Percentiles rank a stretch among this genome's conserved stretches.
phyloP scores from a whole-genome alignment of 2,888 invertebrate species.

The Uropetala carovei region DNA sequence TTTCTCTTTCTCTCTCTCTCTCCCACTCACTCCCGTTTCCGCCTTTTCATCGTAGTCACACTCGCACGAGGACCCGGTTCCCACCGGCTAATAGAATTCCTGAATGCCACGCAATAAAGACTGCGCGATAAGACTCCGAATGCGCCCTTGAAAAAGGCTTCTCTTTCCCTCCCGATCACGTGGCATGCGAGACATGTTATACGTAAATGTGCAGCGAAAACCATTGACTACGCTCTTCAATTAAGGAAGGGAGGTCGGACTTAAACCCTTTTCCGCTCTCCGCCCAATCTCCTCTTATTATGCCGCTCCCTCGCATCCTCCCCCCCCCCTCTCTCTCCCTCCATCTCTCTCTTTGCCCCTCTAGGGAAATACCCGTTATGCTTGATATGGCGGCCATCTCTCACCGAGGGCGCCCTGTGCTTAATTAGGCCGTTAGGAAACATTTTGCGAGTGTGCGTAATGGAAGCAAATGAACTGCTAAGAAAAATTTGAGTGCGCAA shows the following conservation, averaged over 20 bases:
- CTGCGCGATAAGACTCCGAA: neutral
- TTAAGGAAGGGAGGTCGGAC: too few species aligned
- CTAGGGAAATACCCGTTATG: slow-evolving; percentile 9
- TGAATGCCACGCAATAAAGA: neutral
- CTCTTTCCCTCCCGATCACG: too few species aligned
- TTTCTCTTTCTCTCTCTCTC: too few species aligned
- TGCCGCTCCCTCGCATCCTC: neutral
- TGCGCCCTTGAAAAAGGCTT: neutral
- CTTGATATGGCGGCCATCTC: slow-evolving; percentile 39
- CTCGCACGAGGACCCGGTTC: neutral
- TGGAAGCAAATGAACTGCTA: slow-evolving; percentile 9
- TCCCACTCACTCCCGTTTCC: too few species aligned
- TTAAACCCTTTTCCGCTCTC: neutral
- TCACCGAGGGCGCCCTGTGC: neutral
- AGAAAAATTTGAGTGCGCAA: neutral
- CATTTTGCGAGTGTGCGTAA: slow-evolving; percentile 23
- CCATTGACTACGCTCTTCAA: too few species aligned
- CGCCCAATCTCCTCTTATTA: neutral
- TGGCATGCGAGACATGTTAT: too few species aligned
- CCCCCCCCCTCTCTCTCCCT: too few species aligned
- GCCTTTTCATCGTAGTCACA: too few species aligned
- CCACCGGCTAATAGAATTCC: neutral
- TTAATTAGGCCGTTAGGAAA: slow-evolving; percentile 49
- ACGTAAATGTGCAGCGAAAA: too few species aligned
- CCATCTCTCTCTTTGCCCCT: neutral